Conservation (phyloP, 2,888 invertebrate genomes). For the Ferdinandea cuprea region DNA sequence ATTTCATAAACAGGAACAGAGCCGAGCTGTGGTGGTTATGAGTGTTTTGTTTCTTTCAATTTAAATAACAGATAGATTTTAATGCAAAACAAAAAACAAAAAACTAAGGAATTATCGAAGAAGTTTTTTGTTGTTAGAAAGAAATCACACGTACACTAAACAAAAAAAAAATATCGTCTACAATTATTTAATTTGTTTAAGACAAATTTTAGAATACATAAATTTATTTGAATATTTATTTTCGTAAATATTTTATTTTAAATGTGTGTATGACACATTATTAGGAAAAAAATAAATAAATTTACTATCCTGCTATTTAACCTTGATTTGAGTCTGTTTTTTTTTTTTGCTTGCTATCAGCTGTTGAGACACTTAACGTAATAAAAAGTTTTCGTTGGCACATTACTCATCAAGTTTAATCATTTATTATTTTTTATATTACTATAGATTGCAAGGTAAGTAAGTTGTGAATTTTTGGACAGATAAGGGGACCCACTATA, state of each 20-base stretch:
- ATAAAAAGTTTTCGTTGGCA: slow-evolving; percentile 47
- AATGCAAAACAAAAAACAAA: slow-evolving; percentile 21
- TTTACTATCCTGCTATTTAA: slow-evolving; percentile 23
- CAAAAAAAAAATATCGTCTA: slow-evolving; percentile 9
- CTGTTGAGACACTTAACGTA: slow-evolving; percentile 73
- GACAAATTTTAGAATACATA: slow-evolving; percentile 8
- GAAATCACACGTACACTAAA: slow-evolving; percentile 26
- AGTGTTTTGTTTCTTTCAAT: slow-evolving; percentile 19
- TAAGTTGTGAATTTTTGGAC: background rate
- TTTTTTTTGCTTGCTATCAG: slow-evolving; percentile 62
- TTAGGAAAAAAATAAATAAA: slow-evolving; percentile 7
- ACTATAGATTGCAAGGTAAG: background rate
- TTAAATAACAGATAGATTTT: slow-evolving; percentile 14
- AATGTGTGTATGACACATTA: slow-evolving; percentile 11
- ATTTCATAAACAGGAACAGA: slow-evolving; percentile 43
- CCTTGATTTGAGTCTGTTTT: slow-evolving; percentile 12
- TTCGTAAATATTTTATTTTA: slow-evolving; percentile 1
- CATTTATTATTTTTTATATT: background rate
- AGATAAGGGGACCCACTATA: too few relatives aligned
- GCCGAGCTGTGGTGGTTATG: slow-evolving; percentile 43
- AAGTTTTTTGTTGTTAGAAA: slow-evolving; percentile 26
- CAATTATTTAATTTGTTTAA: slow-evolving; percentile 21
- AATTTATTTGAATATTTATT: slow-evolving; percentile 5
- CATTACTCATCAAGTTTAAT: slow-evolving; percentile 30
- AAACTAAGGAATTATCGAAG: slow-evolving; percentile 28